Base-by-base conservation (phyloP, 2,113 vertebrate species). In the Paraplagusia blochii region DNA sequence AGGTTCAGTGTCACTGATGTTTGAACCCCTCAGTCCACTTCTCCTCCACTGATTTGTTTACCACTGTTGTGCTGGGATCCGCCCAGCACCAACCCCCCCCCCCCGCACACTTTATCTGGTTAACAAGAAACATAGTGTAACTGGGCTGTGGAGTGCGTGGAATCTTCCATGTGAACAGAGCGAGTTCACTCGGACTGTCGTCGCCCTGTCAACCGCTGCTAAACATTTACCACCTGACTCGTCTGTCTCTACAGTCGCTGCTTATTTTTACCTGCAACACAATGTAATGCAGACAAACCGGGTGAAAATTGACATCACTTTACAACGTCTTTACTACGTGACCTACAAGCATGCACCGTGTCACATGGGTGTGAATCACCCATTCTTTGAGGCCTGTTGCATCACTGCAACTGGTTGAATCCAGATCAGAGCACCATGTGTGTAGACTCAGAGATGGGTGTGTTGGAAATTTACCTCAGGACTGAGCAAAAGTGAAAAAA, bases 331-430 rank as follows among this genome's bases (percentile, higher is more conserved):
- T 75, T 63, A 68, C 74, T 73, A 83, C 52, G 63, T 86, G 79
- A 76, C 70, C 34, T 45, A 51, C 39, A 35, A 4, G 58, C 45
- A 54, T 63, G 52, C 22, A 29, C 42, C 36, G 13, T 57, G 56
- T 85, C 80, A 85, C 80, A 72, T 62, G 79, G 8, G 39, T 79
- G 50, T 89, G 86, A 87, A 67, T 89, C 77, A 87, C 40, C 5
- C 15, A 9, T 61, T 57, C 54, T 73, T 66, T 53, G 50, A 55
- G 54, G 15, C 19, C 17, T 53, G 47, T 86, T 89, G 78, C 72
- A 69, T 81, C 84, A 85, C 44, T 46, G 9, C 12, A 18, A 64
- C 53, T 44, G 17, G 66, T 40, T 69, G 45, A 54, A 17, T 75
- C 71, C 15, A 16, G 50, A 48, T 42, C 9, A 34, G 11, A 22